Evolutionary conservation across 2,113 vertebrate genomes (phyloP).

Genomic region (Xiphophorus hellerii): DNA sequence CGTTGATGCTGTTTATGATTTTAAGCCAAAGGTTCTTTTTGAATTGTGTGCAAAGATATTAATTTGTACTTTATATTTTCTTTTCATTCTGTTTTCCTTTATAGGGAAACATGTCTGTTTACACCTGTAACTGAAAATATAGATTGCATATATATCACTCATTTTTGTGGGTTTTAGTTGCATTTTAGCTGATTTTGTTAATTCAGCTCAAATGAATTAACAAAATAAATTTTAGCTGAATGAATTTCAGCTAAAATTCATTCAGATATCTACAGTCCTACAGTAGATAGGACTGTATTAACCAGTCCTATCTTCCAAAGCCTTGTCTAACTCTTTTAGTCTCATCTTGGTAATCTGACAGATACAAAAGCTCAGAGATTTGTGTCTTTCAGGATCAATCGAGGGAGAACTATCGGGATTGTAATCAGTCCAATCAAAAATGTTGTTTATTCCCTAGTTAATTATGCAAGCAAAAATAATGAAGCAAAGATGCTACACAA

Average conservation of each 20-base stretch:
- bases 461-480: neutral
- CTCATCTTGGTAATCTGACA: no score
- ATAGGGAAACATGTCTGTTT: constrained; percentile 78
- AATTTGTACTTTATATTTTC: constrained; percentile 68
- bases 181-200: neutral
- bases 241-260: no score
- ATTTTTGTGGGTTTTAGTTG: constrained; percentile 48
- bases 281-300: neutral
- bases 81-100: constrained; percentile 63
- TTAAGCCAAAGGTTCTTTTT: constrained; percentile 81
- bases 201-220: no score
- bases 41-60: constrained; percentile 71
- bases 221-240: no score
- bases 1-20: constrained; percentile 60
- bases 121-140: constrained; percentile 81
- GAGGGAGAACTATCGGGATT: neutral
- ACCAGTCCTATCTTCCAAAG: neutral
- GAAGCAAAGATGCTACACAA: no score
- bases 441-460: neutral
- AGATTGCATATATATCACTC: constrained; percentile 76
- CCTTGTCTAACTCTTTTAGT: neutral
- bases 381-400: neutral
- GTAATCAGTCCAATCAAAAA: neutral
- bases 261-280: no score
- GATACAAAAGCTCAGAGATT: neutral